These are phyloP conservation scores for Leptobrachium leishanense DNA, from an alignment of 2,113 vertebrate species.

Conservation along the genomic window DNA sequence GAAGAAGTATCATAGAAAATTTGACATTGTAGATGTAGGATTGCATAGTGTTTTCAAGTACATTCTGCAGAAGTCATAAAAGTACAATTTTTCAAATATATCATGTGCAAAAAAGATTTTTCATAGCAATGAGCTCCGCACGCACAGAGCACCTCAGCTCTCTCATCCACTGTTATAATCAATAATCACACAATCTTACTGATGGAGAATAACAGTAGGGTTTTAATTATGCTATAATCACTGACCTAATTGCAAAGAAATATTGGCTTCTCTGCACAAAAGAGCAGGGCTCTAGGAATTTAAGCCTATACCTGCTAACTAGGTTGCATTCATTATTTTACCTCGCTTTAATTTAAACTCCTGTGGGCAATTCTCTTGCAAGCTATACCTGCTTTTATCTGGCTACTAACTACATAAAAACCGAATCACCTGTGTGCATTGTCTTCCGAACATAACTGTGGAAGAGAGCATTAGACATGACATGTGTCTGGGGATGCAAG, in stretches of 20 bases:
- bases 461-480: constrained; percentile 16
- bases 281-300: constrained; percentile 22
- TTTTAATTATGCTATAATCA: constrained; percentile 39
- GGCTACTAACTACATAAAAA: constrained; percentile 21
- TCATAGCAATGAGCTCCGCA: constrained; percentile 6
- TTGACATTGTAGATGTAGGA: too few species aligned
- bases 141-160: neutral
- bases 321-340: constrained; percentile 44
- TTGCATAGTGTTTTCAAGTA: too few species aligned
- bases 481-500: constrained; percentile 40
- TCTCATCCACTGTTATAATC: constrained; percentile 13
- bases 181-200: constrained; percentile 36
- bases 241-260: constrained; percentile 43
- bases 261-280: constrained; percentile 42
- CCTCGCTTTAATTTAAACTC: constrained; percentile 29
- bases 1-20: too few species aligned
- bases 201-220: constrained; percentile 35
- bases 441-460: constrained; percentile 11
- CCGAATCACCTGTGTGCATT: constrained; percentile 34
- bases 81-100: neutral
- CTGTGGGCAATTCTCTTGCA: constrained; percentile 33
- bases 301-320: constrained; percentile 19
- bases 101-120: constrained; percentile 29
- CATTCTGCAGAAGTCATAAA: neutral
- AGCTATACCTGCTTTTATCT: constrained; percentile 26